These are phyloP conservation scores for Orchesella flavescens DNA, from an alignment of 2,888 invertebrate species.

Conservation along the genomic window DNA sequence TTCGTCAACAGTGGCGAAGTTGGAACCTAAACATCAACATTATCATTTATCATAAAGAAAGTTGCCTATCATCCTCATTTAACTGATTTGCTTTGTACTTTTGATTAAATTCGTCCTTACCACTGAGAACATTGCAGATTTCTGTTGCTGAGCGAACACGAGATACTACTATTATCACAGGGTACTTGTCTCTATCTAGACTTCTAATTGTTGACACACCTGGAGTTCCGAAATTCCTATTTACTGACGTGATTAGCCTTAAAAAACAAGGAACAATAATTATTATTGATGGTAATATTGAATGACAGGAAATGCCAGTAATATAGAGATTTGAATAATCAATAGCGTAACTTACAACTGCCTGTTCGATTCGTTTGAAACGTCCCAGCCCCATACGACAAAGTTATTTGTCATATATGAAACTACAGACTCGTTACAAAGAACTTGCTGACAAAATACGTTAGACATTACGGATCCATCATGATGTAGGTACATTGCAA, in stretches of 20 bases:
- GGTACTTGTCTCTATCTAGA: constrained; percentile 89
- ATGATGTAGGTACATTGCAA: constrained; percentile 97
- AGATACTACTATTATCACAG: constrained; percentile 91
- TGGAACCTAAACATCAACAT: constrained; percentile 74
- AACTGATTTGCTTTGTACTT: too few species aligned
- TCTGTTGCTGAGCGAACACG: constrained; percentile 90
- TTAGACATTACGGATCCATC: constrained; percentile 95
- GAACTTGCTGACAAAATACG: constrained; percentile 95
- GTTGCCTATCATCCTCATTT: too few species aligned
- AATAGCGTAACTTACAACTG: constrained; percentile 85
- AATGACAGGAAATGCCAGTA: too few species aligned
- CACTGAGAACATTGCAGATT: constrained; percentile 91
- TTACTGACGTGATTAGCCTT: constrained; percentile 85
- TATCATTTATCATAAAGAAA: background rate
- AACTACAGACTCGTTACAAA: constrained; percentile 93
- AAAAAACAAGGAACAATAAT: constrained; percentile 58
- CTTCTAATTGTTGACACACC: constrained; percentile 89
- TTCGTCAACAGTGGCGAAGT: constrained; percentile 91
- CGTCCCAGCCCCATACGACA: constrained; percentile 97
- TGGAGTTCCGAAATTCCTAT: constrained; percentile 85
- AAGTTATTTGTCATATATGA: constrained; percentile 92
- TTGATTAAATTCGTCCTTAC: too few species aligned
- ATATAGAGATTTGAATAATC: too few species aligned
- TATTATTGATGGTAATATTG: constrained; percentile 23
- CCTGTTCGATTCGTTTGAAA: constrained; percentile 90